phyloP scores from a whole-genome alignment of 2,113 vertebrate genomes.

The Glareola pratincola region DNA sequence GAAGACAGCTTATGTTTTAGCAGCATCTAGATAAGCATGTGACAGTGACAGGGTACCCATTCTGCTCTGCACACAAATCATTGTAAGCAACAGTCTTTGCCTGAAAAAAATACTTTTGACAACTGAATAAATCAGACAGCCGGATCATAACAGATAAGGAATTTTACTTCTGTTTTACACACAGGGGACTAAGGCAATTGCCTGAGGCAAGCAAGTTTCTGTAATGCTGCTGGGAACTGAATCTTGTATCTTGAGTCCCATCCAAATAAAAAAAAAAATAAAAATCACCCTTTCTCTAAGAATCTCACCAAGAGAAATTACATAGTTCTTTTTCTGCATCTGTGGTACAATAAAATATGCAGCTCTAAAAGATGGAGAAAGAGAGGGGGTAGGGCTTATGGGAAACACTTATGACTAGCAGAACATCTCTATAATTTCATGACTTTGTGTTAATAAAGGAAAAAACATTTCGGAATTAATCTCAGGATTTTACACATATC shows the following conservation, averaged over 20 bases:
- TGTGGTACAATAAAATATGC: background rate
- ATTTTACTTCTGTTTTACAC: conserved; percentile 14
- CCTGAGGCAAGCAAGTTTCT: background rate
- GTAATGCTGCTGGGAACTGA: background rate
- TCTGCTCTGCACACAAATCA: background rate
- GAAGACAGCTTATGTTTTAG: background rate
- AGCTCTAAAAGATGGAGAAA: background rate
- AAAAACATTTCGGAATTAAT: background rate
- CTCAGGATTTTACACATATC: background rate
- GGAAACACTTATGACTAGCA: background rate
- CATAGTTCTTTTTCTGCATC: background rate
- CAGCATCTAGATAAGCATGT: background rate
- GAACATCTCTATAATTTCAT: background rate
- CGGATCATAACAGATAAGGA: background rate
- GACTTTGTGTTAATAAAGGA: background rate
- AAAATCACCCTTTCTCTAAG: background rate
- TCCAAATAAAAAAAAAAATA: background rate
- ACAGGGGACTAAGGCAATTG: background rate
- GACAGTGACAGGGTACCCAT: background rate
- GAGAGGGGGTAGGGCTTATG: background rate
- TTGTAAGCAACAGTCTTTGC: background rate
- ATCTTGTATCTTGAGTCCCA: background rate
- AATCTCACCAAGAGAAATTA: background rate
- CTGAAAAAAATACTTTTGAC: background rate
- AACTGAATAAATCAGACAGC: conserved; percentile 22